Percentiles rank a stretch among this genome's conserved stretches.
Evolutionary conservation across 1,140 invertebrate genomes (phyloP).

Genomic region (Diplogasteroides magnus): DNA sequence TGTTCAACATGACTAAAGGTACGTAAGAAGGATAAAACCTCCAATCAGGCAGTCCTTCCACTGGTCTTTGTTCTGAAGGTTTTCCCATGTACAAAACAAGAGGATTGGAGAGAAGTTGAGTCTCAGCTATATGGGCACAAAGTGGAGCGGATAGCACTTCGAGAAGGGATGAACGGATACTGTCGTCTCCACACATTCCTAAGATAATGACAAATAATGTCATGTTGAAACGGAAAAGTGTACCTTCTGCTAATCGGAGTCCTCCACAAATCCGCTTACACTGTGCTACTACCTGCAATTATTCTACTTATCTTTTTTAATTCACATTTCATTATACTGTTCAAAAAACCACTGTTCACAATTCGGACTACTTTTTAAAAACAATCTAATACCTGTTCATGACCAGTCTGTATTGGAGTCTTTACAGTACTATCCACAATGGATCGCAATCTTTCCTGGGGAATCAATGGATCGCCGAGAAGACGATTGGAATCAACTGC

Average conservation of each 20-base stretch:
- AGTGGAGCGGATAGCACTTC: constrained; percentile 17
- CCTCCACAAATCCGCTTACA: neutral
- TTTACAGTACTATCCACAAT: constrained; percentile 4
- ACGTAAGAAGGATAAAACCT: constrained; percentile 1
- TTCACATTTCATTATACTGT: neutral
- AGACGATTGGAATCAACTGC: constrained; percentile 12
- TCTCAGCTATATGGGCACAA: constrained; percentile 17
- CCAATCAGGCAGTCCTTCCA: constrained; percentile 12
- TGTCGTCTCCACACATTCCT: neutral
- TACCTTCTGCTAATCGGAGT: neutral
- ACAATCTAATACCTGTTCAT: neutral
- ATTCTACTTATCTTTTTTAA: neutral
- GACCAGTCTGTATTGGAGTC: neutral
- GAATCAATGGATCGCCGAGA: constrained; percentile 14
- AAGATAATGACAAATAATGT: too few species aligned
- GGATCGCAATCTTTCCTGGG: neutral
- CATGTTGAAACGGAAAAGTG: neutral
- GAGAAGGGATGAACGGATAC: neutral
- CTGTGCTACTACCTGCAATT: neutral
- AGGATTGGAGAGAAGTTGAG: constrained; percentile 16
- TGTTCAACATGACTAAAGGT: neutral
- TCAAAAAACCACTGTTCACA: too few species aligned
- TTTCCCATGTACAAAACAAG: constrained; percentile 13
- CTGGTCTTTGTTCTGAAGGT: constrained; percentile 3
- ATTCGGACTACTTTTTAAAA: too few species aligned